These are phyloP conservation scores for Otis tarda DNA, from an alignment of 2,113 vertebrate species.

Conservation along the genomic window DNA sequence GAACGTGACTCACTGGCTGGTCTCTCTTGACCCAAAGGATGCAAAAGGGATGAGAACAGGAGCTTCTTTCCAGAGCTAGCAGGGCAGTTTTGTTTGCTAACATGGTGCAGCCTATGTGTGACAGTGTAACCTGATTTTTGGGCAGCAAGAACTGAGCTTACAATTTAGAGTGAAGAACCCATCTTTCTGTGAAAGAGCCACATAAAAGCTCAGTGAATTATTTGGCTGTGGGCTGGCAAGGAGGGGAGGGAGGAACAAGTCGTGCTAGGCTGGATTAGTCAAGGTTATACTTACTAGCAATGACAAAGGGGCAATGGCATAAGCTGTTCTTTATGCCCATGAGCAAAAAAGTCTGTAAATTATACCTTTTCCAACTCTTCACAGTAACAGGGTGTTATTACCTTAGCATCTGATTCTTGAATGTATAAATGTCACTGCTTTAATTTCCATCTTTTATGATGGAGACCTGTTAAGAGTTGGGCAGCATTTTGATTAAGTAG, in stretches of 20 bases:
- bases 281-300: not conserved
- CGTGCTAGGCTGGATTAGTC: not conserved
- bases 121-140: not conserved
- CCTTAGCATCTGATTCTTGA: not conserved
- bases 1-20: rapidly evolving
- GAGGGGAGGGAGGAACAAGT: not conserved
- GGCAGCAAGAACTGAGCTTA: not conserved
- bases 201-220: not conserved
- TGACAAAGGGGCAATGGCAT: not conserved
- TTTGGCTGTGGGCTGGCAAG: not conserved
- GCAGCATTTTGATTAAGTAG: not conserved
- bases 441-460: not conserved
- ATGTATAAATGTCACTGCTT: not conserved
- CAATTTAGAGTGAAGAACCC: not conserved
- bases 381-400: not conserved
- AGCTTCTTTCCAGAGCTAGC: not conserved
- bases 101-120: not conserved
- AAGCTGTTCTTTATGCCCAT: not conserved
- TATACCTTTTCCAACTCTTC: not conserved
- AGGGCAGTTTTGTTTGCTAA: not conserved
- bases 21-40: not conserved
- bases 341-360: not conserved
- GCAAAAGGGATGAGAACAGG: not conserved
- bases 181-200: not conserved
- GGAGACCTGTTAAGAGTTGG: not conserved